A percentile compares a stretch with the other conserved stretches of the same genome.
Conservation (phyloP, 2,888 invertebrate species). For the Sesamia inferens region DNA sequence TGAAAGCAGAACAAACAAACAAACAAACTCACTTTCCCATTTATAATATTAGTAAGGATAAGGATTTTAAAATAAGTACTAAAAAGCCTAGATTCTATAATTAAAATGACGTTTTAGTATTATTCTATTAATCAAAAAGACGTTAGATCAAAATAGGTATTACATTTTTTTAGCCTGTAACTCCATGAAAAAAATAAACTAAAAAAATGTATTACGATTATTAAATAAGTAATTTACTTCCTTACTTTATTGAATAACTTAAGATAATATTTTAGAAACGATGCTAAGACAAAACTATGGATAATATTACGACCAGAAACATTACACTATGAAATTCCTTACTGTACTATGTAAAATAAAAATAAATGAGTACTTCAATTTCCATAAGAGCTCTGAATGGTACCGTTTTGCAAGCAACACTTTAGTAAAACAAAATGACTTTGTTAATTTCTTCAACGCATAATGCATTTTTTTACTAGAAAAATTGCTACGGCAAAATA, state of each 20-base stretch:
- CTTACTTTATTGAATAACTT: too few relatives aligned
- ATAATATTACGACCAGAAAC: not conserved
- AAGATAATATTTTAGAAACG: not conserved
- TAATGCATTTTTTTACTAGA: not conserved
- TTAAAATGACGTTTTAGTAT: too few relatives aligned
- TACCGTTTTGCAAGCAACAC: constrained; percentile 24
- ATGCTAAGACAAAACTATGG: not conserved
- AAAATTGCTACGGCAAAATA: not conserved
- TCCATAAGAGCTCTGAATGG: not conserved
- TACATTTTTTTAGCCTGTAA: too few relatives aligned
- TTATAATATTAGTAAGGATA: too few relatives aligned
- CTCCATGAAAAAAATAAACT: too few relatives aligned
- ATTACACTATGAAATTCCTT: not conserved
- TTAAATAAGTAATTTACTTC: too few relatives aligned
- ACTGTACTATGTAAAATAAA: not conserved
- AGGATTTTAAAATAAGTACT: too few relatives aligned
- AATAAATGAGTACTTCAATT: not conserved
- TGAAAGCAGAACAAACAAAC: too few relatives aligned
- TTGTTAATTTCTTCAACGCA: not conserved
- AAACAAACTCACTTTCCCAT: too few relatives aligned
- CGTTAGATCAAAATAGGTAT: too few relatives aligned
- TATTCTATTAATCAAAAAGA: too few relatives aligned
- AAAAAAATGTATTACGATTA: not conserved
- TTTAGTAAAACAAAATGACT: constrained; percentile 6
- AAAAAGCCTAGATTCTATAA: too few relatives aligned